Evolutionary conservation across 2,888 invertebrate species (phyloP), one percentile per base, ranked within the genome.

Genomic region (Drosophila meridiana): DNA sequence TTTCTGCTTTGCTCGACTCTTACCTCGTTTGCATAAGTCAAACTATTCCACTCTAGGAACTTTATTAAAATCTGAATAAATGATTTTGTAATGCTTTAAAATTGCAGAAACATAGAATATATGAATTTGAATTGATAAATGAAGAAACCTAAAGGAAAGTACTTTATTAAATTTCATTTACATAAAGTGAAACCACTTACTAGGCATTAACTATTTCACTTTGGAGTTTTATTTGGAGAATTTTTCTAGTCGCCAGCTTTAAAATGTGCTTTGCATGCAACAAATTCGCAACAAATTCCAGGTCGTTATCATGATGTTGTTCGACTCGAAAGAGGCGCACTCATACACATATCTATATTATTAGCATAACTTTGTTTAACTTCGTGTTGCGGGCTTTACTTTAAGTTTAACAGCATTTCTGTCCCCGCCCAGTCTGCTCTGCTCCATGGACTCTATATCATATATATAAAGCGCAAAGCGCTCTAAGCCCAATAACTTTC

Each of bases 401-500:
- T 78, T 76, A 80, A 80, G 71, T 78, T 80, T 45, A 45, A 61
- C 53, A 48, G 66, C 67, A 70, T 45, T 66, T 11, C 3, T 38
- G 28, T 36, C 14, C 48, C 30, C 26, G 26, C 40, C 3, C 30
- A n/a, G 26, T 34, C 3, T 9, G 55, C 14, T 42, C 30, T 45
- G 58, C 59, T 63, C 45, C 28, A 13, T 66, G 42, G 28, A 28
- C 11, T 13, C 52, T 63, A 76, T 76, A 63, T 68, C 78, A 81
- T 73, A 79, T 69, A 81, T 73, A 82, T 87, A 84, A 82, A 82
- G 78, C 78, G 76, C 73, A 89, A 80, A 84, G 67, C 73, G 80
- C 73, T 73, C 76, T 84, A 87, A 87, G 85, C 80, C 82, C 83
- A 87, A 87, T 87, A 84, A 89, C 85, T 87, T 87, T 80, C 67